Percentiles rank a stretch among this genome's conserved stretches.
Conservation (phyloP, 2,888 invertebrate genomes). For the Mythimna pallens region DNA sequence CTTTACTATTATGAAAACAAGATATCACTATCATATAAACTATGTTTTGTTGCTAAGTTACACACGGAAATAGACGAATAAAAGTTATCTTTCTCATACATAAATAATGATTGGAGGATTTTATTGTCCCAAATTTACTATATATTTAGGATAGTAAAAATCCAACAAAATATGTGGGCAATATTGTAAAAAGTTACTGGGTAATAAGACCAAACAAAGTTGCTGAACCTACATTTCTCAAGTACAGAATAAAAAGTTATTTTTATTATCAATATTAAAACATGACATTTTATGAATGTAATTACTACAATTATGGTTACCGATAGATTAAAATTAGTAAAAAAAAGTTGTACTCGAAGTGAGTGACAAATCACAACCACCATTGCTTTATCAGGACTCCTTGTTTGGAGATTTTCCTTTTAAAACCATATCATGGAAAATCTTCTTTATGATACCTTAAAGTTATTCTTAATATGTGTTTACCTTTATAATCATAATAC, state of each 20-base stretch:
- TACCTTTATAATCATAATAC: slow-evolving; percentile 2
- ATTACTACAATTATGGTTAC: neutral
- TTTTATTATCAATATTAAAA: neutral
- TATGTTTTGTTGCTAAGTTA: neutral
- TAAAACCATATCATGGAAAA: neutral
- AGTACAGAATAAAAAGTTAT: neutral
- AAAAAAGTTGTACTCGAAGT: neutral
- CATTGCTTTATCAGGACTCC: neutral
- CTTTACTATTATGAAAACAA: neutral
- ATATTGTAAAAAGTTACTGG: slow-evolving; percentile 1
- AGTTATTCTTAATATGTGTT: neutral
- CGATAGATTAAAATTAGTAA: neutral
- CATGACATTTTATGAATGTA: neutral
- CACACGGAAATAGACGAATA: neutral
- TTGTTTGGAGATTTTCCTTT: neutral
- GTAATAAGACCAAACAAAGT: neutral
- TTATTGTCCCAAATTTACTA: too few species aligned
- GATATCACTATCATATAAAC: neutral
- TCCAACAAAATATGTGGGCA: neutral
- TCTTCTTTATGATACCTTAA: neutral
- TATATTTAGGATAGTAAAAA: neutral
- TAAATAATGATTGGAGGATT: neutral
- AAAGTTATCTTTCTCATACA: neutral
- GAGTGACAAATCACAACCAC: neutral
- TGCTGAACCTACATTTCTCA: neutral